phyloP scores from a whole-genome alignment of 2,888 invertebrate genomes.

The Fabriciana adippe region DNA sequence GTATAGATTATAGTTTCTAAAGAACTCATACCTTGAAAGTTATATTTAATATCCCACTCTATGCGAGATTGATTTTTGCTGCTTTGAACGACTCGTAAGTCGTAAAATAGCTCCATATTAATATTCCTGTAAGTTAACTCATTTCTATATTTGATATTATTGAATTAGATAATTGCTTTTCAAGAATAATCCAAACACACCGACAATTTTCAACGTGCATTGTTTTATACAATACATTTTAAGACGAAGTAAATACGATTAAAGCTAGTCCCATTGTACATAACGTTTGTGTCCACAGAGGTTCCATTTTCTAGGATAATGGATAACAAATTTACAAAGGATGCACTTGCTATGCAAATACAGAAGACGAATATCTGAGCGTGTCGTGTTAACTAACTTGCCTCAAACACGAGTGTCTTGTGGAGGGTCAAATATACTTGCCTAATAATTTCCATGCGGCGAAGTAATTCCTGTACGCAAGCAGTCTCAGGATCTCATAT shows the following conservation, averaged over 20 bases:
- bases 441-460: too few relatives aligned
- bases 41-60: too few relatives aligned
- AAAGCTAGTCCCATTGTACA: slow-evolving; percentile 11
- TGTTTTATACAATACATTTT: background rate
- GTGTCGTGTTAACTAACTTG: slow-evolving; percentile 23
- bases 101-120: too few relatives aligned
- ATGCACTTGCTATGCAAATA: slow-evolving; percentile 30
- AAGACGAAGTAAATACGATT: background rate
- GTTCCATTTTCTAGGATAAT: slow-evolving; percentile 28
- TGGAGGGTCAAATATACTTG: background rate
- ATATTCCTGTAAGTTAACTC: too few relatives aligned
- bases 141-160: too few relatives aligned
- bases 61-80: too few relatives aligned
- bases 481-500: background rate
- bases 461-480: background rate
- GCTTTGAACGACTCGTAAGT: too few relatives aligned
- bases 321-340: slow-evolving; percentile 31
- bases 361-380: slow-evolving; percentile 23
- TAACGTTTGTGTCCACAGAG: slow-evolving; percentile 17
- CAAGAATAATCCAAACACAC: too few relatives aligned
- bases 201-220: background rate
- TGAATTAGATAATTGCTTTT: too few relatives aligned
- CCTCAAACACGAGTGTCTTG: slow-evolving; percentile 9
- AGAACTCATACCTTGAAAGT: too few relatives aligned
- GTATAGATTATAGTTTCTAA: too few relatives aligned